Base-by-base conservation (phyloP, 2,797 vertebrate genomes). In the Notoglanidium macrostoma region DNA sequence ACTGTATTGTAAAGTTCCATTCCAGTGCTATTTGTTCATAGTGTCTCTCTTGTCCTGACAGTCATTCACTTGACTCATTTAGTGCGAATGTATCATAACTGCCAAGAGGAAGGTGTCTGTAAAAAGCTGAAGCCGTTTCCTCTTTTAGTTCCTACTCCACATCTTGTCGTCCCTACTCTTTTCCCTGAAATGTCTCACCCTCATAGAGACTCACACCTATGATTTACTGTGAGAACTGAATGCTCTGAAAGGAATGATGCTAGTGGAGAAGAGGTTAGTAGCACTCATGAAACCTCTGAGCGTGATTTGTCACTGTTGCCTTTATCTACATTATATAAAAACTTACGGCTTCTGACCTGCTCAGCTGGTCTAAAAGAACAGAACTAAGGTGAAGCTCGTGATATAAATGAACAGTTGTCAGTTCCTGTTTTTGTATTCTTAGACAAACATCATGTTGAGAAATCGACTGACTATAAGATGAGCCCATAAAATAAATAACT, bases 261-360 rank as follows among this genome's bases (percentile, higher is more conserved):
- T 29, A 5, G 6, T 54, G 72, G 73, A 49, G 40, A 19, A 68
- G 72, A 55, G 87, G 72, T 70, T 79, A 65, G 68, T 82, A 76
- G 83, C 83, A 85, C 68, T 86, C n/a, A 57, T 61, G 6, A 83
- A 55, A 88, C 84, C 84, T 85, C 74, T 80, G 76, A 65, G 63
- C 35, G 44, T 10, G 55, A 76, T 57, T 76, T 55, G 29, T 85
- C 87, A 76, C 57, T 68, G 70, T 67, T 83, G 70, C 59, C 55
- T 79, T 84, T 35, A 54, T 67, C 68, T 19, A 51, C 3, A 40
- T 78, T 49, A 51, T 19, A 63, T 29, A 81, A 29, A 79, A 35
- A 81, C 26, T 9, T 46, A 63, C 17, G 55, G 35, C 59, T 63
- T 81, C 74, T 51, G 87, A 70, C 73, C 49, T 9, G 51, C n/a